Percentiles rank a stretch among this genome's conserved stretches.
Conservation (phyloP, 2,797 vertebrate species). For the Oceanodroma leucorhoa region DNA sequence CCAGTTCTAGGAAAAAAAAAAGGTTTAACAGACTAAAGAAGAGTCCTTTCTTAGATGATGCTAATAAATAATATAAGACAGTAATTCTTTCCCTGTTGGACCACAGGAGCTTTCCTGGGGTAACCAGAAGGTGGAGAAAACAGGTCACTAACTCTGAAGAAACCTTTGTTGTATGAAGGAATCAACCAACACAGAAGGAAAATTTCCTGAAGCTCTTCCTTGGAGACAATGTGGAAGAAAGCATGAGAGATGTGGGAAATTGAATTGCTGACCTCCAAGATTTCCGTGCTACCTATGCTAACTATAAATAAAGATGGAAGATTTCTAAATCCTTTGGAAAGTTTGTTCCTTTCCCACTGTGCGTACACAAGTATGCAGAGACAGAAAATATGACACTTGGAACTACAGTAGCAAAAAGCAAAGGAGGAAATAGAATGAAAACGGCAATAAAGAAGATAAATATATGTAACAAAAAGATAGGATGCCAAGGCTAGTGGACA, state of each 20-base stretch:
- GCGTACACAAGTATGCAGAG: accelerated
- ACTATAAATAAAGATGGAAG: background rate
- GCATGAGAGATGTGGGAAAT: background rate
- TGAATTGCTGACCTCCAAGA: background rate
- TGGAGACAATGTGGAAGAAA: background rate
- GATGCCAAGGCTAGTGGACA: background rate
- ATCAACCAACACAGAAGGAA: background rate
- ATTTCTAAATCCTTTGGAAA: background rate
- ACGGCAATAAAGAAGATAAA: background rate
- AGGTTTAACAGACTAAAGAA: background rate
- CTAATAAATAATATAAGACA: background rate
- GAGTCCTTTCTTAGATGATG: background rate
- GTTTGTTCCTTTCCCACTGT: background rate
- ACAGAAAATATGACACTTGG: background rate
- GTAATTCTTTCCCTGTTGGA: background rate
- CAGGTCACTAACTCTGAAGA: background rate
- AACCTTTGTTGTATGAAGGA: background rate
- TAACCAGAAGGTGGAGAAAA: background rate
- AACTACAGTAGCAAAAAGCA: background rate
- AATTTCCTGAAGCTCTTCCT: background rate
- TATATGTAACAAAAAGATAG: background rate
- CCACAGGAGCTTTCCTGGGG: background rate
- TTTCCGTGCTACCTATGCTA: background rate
- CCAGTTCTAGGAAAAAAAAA: background rate
- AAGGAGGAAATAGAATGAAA: background rate